A percentile compares a stretch with the other conserved stretches of the same genome.
These are phyloP conservation scores for Abrostola triplasia DNA, from an alignment of 2,888 invertebrate genomes.

Conservation along the genomic window DNA sequence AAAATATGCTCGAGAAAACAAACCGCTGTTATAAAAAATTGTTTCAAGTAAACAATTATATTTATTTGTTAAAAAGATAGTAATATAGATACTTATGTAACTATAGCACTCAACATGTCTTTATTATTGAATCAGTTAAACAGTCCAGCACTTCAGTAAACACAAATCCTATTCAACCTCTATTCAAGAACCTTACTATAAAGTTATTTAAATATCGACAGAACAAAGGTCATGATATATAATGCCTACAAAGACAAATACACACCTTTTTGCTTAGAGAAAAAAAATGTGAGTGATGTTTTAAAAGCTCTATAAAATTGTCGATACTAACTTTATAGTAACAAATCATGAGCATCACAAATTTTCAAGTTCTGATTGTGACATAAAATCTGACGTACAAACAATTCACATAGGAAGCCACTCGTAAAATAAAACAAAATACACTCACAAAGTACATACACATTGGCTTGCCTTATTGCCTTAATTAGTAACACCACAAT, in stretches of 20 bases:
- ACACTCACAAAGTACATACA: constrained; percentile 15
- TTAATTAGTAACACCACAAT: constrained; percentile 31
- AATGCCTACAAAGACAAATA: constrained; percentile 1
- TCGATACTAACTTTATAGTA: constrained; percentile 32
- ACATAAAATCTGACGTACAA: too few relatives aligned
- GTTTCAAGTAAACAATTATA: too few relatives aligned
- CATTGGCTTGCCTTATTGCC: constrained; percentile 8
- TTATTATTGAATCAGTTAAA: constrained; percentile 21
- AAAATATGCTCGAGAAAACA: constrained; percentile 22
- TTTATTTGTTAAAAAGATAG: too few relatives aligned
- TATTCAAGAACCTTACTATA: constrained; percentile 22
- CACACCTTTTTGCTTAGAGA: neutral
- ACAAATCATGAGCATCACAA: constrained; percentile 15
- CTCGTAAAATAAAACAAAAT: neutral
- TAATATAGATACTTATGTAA: constrained; percentile 25
- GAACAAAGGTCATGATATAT: neutral
- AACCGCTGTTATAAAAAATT: too few relatives aligned
- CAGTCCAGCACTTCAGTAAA: constrained; percentile 25
- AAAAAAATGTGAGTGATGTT: neutral
- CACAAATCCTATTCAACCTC: constrained; percentile 20
- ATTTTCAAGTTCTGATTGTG: constrained; percentile 29
- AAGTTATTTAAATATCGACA: constrained; percentile 21
- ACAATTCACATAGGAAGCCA: too few relatives aligned
- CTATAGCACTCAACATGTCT: constrained; percentile 31
- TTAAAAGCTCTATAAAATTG: neutral